Evolutionary conservation across 2,797 vertebrate genomes (phyloP), one percentile per base, ranked within the genome.

Genomic region (Spondyliosoma cantharus): DNA sequence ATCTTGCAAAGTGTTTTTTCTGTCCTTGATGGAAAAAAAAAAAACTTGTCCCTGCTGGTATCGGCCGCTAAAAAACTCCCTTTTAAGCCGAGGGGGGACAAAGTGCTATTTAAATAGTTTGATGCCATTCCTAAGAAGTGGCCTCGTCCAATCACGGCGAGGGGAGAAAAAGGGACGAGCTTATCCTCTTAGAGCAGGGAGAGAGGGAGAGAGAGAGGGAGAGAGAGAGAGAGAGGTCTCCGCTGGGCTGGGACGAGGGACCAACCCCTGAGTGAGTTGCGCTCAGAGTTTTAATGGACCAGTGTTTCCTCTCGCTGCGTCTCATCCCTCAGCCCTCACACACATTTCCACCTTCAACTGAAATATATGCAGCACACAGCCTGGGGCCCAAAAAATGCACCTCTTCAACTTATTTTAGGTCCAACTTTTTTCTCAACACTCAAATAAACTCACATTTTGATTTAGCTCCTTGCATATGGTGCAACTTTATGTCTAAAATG

Each of bases 21-120:
- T 48, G 6, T 58, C 24, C 48, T 69, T 63, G 68, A 61, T 81
- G 60, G 27, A 49, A 32, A 32, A 29, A 32, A 32, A 27, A 3
- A 27, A 80, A 87, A 82, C 27, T 76, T 78, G 74, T 83, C 76
- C 86, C 82, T 73, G 84, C 76, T 87, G 74, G 25, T 86, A 53
- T 81, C 87, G 29, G 80, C 81, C 58, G 86, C 92, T 92, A 89
- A 90, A 90, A 89, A 84, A 74, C 76, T 78, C 86, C 87, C 82
- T 92, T 91, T 91, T 89, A 90, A 87, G 83, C 83, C 76, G 45
- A 71, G 83, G 87, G 84, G 84, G 86, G 86, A 88, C 94, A 95
- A 95, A 95, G 94, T 92, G 91, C 93, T 92, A 93, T 97, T 97
- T 99, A 97, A 98, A 96, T 96, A 94, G 93, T 95, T 95, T 93